Conservation (phyloP, 2,113 vertebrate species). For the Bubo blakistoni region DNA sequence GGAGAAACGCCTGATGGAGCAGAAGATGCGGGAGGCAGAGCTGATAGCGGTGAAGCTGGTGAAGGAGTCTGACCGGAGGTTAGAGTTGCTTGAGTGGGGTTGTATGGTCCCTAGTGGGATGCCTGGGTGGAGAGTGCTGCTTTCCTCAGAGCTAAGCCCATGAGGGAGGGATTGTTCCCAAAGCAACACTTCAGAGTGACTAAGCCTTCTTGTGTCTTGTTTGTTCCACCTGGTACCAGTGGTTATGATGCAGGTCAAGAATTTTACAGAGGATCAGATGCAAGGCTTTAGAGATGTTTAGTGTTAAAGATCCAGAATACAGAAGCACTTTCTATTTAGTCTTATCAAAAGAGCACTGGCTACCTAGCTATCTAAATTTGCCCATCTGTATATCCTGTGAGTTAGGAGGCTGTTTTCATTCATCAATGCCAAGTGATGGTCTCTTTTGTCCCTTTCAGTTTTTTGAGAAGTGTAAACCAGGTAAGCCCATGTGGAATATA, state of each 20-base stretch:
- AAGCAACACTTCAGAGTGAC: not conserved
- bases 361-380: not conserved
- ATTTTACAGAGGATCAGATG: not conserved
- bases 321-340: not conserved
- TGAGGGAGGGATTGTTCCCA: not conserved
- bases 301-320: not conserved
- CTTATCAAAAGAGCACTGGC: not conserved
- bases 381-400: not conserved
- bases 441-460: not conserved
- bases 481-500: not conserved
- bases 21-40: constrained; percentile 93
- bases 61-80: constrained; percentile 91
- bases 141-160: not conserved
- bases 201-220: not conserved
- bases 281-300: not conserved
- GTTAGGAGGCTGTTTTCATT: not conserved
- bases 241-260: not conserved
- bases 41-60: constrained; percentile 89
- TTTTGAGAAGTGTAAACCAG: not conserved
- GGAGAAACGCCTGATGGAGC: constrained; percentile 91
- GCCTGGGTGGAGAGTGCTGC: not conserved
- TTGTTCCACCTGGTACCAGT: not conserved
- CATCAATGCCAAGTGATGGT: not conserved
- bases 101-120: not conserved
- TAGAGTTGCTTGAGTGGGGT: not conserved